Evolutionary conservation across 2,888 invertebrate species (phyloP).

Genomic region (Ectobius pallidus): DNA sequence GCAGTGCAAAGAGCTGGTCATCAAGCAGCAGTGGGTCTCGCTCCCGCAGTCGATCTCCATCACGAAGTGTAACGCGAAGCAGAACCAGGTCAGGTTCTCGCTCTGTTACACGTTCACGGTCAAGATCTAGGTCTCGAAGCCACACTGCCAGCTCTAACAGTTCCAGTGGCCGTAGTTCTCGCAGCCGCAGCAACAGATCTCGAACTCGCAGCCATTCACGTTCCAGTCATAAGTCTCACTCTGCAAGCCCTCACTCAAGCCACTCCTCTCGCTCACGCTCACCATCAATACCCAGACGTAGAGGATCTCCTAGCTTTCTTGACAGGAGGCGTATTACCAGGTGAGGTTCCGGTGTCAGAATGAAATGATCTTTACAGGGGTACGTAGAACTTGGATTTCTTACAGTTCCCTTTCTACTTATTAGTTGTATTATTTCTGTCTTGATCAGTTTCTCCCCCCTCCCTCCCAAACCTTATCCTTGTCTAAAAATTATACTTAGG

Average conservation of each 20-base stretch:
- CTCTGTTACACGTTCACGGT: constrained; percentile 45
- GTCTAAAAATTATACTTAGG: no score
- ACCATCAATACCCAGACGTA: constrained; percentile 89
- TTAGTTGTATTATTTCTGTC: no score
- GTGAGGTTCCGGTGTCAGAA: no score
- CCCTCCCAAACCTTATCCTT: no score
- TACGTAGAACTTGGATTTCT: no score
- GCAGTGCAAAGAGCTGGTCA: constrained; percentile 39
- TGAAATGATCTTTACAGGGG: no score
- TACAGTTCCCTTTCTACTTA: no score
- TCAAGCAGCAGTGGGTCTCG: constrained; percentile 44
- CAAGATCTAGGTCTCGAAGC: constrained; percentile 49
- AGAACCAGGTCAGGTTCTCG: constrained; percentile 52
- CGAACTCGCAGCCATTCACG: constrained; percentile 49
- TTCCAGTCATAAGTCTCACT: constrained; percentile 60
- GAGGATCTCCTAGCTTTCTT: constrained; percentile 93
- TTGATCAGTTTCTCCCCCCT: no score
- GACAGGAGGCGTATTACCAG: constrained; percentile 94
- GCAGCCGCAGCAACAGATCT: constrained; percentile 49
- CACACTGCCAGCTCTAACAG: constrained; percentile 49
- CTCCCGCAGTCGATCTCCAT: constrained; percentile 46
- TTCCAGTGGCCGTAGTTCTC: constrained; percentile 52
- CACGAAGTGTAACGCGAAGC: constrained; percentile 48
- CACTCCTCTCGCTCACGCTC: constrained; percentile 65
- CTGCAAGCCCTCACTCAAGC: constrained; percentile 49